Evolutionary conservation across 92 coral and sea anemone species (phyloP), one percentile per base, ranked within the genome.

Genomic region (Actinernus sp.): DNA sequence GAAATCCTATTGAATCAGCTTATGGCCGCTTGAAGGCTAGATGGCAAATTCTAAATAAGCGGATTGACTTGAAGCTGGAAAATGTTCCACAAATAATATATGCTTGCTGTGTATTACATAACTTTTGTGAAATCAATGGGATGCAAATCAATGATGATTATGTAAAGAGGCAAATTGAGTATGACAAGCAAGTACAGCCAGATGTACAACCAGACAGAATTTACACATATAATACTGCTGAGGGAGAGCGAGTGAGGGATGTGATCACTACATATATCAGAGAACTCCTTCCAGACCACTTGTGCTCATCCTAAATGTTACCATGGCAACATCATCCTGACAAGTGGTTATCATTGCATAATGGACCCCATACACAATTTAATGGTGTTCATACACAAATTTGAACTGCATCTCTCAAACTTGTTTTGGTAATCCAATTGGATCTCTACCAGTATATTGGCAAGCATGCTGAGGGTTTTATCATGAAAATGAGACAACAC

Each of bases 81-180:
- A 14, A 48, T 34, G 44, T 71, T 30, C 79, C 86, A 21, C 16
- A 7, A 28, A 40, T 81, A 25, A 37, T 72, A 19, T 81, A 72
- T 49, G 41, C 69, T 13, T 81, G 88, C 53, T 81, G 64, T 58
- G 58, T 81, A 27, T 58, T 72, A 37, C 88, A 72, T 45, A 72
- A 72, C 54, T 63, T 72, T 33, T 73, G 88, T 73, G 81, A 81
- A 49, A 53, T 20, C 12, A 41, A 71, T 32, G 65, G 49, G 27
- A 21, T 73, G 58, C 16, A 27, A 54, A 49, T 82, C 13, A 14
- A 34, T 34, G 41, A 34, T 6, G 41, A n/a, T n/a, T n/a, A n/a
- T n/a, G n/a, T n/a, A n/a, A n/a, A n/a, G n/a, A n/a, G n/a, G n/a
- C n/a, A n/a, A n/a, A n/a, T n/a, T n/a, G n/a, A n/a, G n/a, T n/a